Percentiles rank a stretch among this genome's conserved stretches.
Conservation (phyloP, 2,797 vertebrate genomes). For the Todus mexicanus region DNA sequence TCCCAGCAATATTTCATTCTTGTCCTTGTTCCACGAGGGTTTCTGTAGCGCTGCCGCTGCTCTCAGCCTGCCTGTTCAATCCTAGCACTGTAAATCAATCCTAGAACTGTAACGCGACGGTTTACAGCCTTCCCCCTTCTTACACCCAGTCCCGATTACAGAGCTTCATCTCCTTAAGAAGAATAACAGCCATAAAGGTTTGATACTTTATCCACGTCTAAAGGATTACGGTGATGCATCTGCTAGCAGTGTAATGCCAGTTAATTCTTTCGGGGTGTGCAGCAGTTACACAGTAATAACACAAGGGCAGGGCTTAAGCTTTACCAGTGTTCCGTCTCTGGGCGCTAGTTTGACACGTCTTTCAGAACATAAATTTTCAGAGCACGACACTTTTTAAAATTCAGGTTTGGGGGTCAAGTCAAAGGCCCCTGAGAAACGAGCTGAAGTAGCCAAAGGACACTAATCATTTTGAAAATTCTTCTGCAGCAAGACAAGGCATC, state of each 20-base stretch:
- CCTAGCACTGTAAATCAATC: too few species aligned
- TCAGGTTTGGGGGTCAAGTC: background rate
- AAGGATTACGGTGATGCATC: background rate
- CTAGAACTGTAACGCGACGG: background rate
- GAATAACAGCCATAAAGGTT: background rate
- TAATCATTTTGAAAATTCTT: background rate
- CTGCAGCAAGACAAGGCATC: background rate
- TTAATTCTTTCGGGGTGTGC: background rate
- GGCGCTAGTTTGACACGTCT: background rate
- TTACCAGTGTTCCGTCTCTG: background rate
- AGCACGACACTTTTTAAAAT: background rate
- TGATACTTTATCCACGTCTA: slow-evolving; percentile 7
- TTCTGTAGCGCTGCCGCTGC: background rate
- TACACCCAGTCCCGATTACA: background rate
- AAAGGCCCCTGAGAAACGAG: background rate
- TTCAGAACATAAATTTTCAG: background rate
- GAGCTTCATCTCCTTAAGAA: background rate
- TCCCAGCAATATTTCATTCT: background rate
- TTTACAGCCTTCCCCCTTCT: background rate
- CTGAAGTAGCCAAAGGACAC: background rate
- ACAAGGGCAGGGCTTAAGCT: background rate
- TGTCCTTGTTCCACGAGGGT: background rate
- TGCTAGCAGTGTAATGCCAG: background rate
- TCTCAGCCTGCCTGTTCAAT: background rate
- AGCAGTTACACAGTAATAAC: background rate